phyloP scores from a whole-genome alignment of 2,888 invertebrate genomes.

The Epinotia nisella region DNA sequence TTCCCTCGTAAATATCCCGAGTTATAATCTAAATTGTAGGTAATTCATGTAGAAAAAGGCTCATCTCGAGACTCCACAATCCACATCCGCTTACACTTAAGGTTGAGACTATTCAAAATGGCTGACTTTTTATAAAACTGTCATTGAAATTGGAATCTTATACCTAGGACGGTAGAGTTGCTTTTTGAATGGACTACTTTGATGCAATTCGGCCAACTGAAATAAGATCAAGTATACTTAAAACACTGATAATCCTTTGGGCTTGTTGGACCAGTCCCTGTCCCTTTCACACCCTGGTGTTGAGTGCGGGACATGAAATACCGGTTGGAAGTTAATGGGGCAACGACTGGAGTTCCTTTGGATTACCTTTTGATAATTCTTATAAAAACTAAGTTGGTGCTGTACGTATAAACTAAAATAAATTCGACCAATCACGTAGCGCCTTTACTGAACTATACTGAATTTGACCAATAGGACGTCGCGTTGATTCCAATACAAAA shows the following conservation, averaged over 20 bases:
- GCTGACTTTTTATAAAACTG: too few relatives aligned
- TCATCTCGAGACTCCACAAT: background rate
- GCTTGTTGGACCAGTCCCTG: conserved; percentile 5
- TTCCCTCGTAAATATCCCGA: background rate
- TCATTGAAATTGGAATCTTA: too few relatives aligned
- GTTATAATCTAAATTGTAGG: conserved; percentile 13
- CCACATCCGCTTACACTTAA: conserved; percentile 10
- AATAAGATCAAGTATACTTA: background rate
- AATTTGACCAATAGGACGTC: too few relatives aligned
- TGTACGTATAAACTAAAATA: too few relatives aligned
- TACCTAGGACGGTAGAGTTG: too few relatives aligned
- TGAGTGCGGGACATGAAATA: conserved; percentile 7
- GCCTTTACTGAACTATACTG: too few relatives aligned
- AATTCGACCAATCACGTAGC: too few relatives aligned
- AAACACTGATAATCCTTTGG: conserved; percentile 18
- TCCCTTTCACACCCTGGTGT: background rate
- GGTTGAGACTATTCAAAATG: background rate
- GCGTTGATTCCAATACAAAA: too few relatives aligned
- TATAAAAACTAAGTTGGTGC: too few relatives aligned
- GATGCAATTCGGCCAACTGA: too few relatives aligned
- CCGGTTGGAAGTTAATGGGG: conserved; percentile 10
- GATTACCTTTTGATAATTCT: background rate
- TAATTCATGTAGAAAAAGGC: background rate
- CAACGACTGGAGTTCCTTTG: conserved; percentile 9
- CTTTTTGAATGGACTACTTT: too few relatives aligned